A percentile compares a stretch with the other conserved stretches of the same genome.
Conservation (phyloP, 2,797 vertebrate genomes). For the Limnodromus scolopaceus region DNA sequence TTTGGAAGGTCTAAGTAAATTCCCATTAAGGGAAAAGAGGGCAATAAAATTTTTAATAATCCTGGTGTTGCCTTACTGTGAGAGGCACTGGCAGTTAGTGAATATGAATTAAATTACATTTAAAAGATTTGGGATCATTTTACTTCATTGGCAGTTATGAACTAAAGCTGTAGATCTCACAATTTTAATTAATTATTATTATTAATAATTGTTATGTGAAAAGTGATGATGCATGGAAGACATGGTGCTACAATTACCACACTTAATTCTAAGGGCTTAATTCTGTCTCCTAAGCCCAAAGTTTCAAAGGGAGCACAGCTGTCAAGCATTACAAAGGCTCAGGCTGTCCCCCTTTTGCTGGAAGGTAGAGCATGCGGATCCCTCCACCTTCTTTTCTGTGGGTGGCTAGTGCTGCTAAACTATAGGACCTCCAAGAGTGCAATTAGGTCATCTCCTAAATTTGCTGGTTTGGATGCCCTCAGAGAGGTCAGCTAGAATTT, state of each 20-base stretch:
- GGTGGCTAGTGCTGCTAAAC: neutral
- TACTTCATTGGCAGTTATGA: neutral
- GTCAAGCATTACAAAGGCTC: neutral
- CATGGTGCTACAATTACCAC: neutral
- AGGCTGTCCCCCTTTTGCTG: neutral
- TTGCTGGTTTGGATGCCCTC: neutral
- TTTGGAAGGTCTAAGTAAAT: constrained; percentile 4
- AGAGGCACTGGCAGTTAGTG: neutral
- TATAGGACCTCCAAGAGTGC: neutral
- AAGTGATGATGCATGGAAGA: neutral
- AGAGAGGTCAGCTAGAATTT: neutral
- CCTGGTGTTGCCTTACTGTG: neutral
- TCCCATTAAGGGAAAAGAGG: neutral
- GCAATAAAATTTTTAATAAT: neutral
- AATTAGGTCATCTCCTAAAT: neutral
- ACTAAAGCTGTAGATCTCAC: neutral
- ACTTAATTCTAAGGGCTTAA: neutral
- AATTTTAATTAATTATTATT: neutral
- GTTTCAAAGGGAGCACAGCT: neutral
- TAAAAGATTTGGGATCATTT: neutral
- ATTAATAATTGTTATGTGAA: neutral
- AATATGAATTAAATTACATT: neutral
- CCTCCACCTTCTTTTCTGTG: neutral
- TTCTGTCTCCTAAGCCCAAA: neutral
- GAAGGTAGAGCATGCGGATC: neutral